Evolutionary conservation across 2,888 invertebrate genomes (phyloP).

Genomic region (Euproctis similis): DNA sequence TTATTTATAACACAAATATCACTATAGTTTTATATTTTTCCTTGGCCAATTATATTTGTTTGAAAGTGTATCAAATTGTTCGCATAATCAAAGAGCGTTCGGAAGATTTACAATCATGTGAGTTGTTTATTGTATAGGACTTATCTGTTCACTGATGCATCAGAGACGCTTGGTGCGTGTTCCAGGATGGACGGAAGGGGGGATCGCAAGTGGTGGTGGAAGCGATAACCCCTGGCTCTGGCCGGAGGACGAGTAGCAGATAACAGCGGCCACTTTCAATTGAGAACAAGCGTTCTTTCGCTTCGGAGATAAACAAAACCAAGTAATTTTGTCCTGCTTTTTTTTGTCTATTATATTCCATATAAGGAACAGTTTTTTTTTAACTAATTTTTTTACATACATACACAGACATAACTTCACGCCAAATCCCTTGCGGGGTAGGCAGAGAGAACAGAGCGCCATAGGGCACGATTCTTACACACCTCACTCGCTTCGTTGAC

Average conservation of each 20-base stretch:
- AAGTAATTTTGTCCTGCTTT: conserved; percentile 9
- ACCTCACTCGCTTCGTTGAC: too few relatives aligned
- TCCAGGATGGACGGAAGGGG: conserved; percentile 40
- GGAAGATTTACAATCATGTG: conserved; percentile 23
- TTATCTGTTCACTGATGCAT: conserved; percentile 60
- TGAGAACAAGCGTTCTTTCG: conserved; percentile 57
- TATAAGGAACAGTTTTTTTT: background rate
- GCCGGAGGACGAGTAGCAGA: conserved; percentile 54
- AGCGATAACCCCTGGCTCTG: conserved; percentile 61
- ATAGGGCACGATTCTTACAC: too few relatives aligned
- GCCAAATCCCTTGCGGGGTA: too few relatives aligned
- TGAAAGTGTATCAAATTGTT: conserved; percentile 5
- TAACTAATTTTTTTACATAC: too few relatives aligned
- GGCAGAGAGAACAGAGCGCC: too few relatives aligned
- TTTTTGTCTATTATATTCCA: conserved; percentile 6
- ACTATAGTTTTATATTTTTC: background rate
- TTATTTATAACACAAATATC: conserved; percentile 8
- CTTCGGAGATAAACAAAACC: conserved; percentile 27
- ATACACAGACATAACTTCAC: too few relatives aligned
- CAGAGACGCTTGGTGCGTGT: conserved; percentile 36
- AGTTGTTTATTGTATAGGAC: conserved; percentile 45
- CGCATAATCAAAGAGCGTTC: conserved; percentile 15
- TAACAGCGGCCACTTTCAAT: conserved; percentile 57
- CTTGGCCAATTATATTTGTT: too few relatives aligned
- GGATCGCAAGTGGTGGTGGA: conserved; percentile 37